Evolutionary conservation across 2,113 vertebrate genomes (phyloP).

Genomic region (sheep (Ovis aries)): ARS-UI_Ramb_v3.0 NC_056061.1:57277001-57277500

Average conservation of each 20-base stretch:
- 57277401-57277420: neutral
- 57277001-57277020: neutral
- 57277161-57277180: constrained; percentile 92
- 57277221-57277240: neutral
- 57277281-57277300: neutral
- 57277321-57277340: neutral
- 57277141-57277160: constrained; percentile 92
- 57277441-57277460: neutral
- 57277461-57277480: neutral
- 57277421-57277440: neutral
- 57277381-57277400: neutral
- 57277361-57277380: neutral
- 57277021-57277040: neutral
- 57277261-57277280: neutral
- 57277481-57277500: neutral
- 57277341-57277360: neutral
- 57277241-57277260: neutral
- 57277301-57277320: neutral
- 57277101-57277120: constrained; percentile 91
- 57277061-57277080: constrained; percentile 90
- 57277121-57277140: constrained; percentile 90
- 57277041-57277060: constrained; percentile 50
- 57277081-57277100: constrained; percentile 94
- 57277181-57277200: constrained; percentile 90
- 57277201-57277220: neutral